These are phyloP conservation scores for Druceiella hillmani DNA, from an alignment of 2,888 invertebrate species.

Conservation along the genomic window DNA sequence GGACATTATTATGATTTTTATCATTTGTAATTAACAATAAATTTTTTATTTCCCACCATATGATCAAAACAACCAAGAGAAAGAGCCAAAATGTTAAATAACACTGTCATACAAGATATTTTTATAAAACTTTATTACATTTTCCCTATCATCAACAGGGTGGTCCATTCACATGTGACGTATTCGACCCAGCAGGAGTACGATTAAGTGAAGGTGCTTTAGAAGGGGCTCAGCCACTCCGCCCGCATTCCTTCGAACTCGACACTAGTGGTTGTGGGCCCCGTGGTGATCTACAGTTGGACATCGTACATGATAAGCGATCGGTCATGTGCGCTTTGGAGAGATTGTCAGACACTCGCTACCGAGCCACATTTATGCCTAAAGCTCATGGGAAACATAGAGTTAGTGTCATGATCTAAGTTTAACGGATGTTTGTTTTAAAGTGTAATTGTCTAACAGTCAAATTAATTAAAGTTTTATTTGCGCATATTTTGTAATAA, in stretches of 20 bases:
- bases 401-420: too few species aligned
- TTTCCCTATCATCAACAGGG: conserved; percentile 51
- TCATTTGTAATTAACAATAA: too few species aligned
- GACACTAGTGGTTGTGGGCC: conserved; percentile 61
- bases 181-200: conserved; percentile 90
- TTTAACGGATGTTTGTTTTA: neutral
- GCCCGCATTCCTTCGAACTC: conserved; percentile 79
- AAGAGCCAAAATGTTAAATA: conserved; percentile 3
- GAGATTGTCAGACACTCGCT: conserved; percentile 70
- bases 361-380: conserved; percentile 74
- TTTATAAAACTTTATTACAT: conserved; percentile 6
- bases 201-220: conserved; percentile 65
- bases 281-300: conserved; percentile 80
- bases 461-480: too few species aligned
- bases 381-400: conserved; percentile 74
- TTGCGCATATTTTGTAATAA: too few species aligned
- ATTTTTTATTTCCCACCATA: too few species aligned
- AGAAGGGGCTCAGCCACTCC: conserved; percentile 78
- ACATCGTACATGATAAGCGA: conserved; percentile 84
- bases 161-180: conserved; percentile 94
- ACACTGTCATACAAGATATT: conserved; percentile 1
- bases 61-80: too few species aligned
- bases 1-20: too few species aligned
- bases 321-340: conserved; percentile 80
- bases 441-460: too few species aligned